These are phyloP conservation scores for Halocynthia roretzi DNA, from an alignment of 23 tunicate species.

Conservation along the genomic window DNA sequence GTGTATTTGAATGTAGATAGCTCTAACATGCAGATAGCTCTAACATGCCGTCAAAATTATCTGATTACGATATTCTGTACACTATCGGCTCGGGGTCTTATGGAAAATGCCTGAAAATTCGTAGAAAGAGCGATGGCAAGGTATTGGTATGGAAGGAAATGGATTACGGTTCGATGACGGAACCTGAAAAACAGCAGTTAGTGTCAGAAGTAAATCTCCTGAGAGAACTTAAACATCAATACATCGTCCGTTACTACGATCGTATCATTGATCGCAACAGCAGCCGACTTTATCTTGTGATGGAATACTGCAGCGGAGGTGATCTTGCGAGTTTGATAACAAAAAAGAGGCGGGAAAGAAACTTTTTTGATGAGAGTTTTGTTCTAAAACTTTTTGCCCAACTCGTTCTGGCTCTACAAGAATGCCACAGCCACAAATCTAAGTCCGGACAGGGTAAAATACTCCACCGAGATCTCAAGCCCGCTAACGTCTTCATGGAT, in stretches of 20 bases:
- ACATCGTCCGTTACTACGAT: conserved; percentile 93
- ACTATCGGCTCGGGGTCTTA: conserved; percentile 90
- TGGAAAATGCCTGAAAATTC: conserved; percentile 89
- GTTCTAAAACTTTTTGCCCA: conserved; percentile 74
- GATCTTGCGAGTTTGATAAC: conserved; percentile 80
- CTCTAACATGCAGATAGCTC: no score
- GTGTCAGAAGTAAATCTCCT: conserved; percentile 96
- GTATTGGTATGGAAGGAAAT: conserved; percentile 92
- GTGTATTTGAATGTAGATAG: no score
- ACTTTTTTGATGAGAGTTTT: conserved; percentile 61
- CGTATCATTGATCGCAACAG: conserved; percentile 82
- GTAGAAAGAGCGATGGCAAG: conserved; percentile 69
- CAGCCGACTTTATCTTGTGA: conserved; percentile 85
- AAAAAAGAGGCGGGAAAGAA: conserved; percentile 53
- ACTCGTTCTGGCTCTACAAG: conserved; percentile 75
- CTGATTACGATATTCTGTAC: conserved; percentile 71
- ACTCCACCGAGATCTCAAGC: conserved; percentile 92
- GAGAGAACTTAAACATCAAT: conserved; percentile 80
- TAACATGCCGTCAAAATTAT: conserved; percentile 94
- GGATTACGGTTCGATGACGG: conserved; percentile 97
- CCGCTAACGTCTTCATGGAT: conserved; percentile 97
- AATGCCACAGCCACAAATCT: conserved; percentile 68
- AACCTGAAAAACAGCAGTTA: conserved; percentile 84
- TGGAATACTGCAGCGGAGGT: conserved; percentile 98
- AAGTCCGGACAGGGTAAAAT: conserved; percentile 70